Evolutionary conservation across 2,888 invertebrate genomes (phyloP).

Genomic region (Tinea trinotella): DNA sequence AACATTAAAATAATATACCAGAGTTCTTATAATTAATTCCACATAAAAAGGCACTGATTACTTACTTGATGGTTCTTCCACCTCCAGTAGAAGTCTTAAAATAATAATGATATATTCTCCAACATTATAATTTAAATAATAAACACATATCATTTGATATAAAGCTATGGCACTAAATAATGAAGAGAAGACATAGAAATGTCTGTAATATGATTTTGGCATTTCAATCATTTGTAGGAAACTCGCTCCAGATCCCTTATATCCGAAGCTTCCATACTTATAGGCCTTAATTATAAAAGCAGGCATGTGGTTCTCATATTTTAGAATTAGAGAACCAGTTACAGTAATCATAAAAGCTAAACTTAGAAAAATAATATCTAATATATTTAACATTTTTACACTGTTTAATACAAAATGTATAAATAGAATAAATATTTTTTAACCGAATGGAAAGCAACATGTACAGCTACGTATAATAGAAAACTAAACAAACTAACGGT

Average conservation of each 20-base stretch:
- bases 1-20: constrained; percentile 1
- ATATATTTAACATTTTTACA: constrained; percentile 45
- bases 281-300: constrained; percentile 75
- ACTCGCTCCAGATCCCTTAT: constrained; percentile 62
- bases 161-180: constrained; percentile 66
- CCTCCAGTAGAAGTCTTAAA: constrained; percentile 60
- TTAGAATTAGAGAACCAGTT: constrained; percentile 75
- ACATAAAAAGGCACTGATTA: constrained; percentile 24
- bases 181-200: constrained; percentile 83
- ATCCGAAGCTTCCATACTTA: constrained; percentile 82
- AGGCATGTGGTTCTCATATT: constrained; percentile 78
- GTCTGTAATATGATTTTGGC: constrained; percentile 85
- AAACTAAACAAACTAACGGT: constrained; percentile 10
- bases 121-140: constrained; percentile 56
- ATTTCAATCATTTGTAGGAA: constrained; percentile 73
- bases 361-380: constrained; percentile 56
- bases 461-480: constrained; percentile 1
- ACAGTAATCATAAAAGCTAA: constrained; percentile 60
- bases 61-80: constrained; percentile 66
- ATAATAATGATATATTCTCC: constrained; percentile 57
- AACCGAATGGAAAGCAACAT: too few species aligned
- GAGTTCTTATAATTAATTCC: constrained; percentile 7
- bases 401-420: too few species aligned
- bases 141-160: constrained; percentile 59
- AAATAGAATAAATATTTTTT: too few species aligned